Evolutionary conservation across 2,797 vertebrate genomes (phyloP).

Genomic region (Nothura maculosa): DNA sequence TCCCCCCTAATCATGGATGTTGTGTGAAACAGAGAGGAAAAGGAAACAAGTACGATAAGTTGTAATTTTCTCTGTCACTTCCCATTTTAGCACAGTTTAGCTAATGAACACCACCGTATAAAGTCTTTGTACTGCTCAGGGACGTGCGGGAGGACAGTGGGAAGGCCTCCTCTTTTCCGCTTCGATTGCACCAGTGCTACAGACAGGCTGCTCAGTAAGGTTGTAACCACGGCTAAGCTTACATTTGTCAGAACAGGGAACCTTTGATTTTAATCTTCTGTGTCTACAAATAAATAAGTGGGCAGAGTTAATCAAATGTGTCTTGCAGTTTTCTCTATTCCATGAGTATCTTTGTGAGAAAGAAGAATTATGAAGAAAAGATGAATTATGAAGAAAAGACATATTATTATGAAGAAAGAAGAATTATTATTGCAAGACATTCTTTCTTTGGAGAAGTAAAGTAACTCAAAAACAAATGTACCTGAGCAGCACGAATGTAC

Average conservation of each 20-base stretch:
- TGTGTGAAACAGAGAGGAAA: not conserved
- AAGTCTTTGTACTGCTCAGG: accelerated
- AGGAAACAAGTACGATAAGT: accelerated
- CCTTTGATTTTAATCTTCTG: not conserved
- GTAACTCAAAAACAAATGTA: not conserved
- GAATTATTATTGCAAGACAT: not conserved
- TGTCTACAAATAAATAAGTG: not conserved
- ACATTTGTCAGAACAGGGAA: accelerated
- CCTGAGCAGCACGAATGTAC: not conserved
- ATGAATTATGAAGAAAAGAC: too few relatives aligned
- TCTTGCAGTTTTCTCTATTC: not conserved
- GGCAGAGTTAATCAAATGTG: not conserved
- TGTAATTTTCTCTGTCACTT: not conserved
- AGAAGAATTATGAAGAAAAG: not conserved
- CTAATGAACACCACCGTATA: not conserved
- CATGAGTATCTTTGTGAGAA: accelerated
- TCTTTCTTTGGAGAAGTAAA: not conserved
- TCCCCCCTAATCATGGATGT: accelerated
- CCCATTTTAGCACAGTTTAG: accelerated
- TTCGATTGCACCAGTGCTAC: not conserved
- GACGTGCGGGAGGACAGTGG: not conserved
- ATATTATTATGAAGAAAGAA: too few relatives aligned
- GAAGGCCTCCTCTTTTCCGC: not conserved
- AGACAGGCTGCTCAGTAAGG: not conserved
- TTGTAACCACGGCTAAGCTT: not conserved